Evolutionary conservation across 2,113 vertebrate species (phyloP), one percentile per base, ranked within the genome.

Genomic region (Platanista minor): DNA sequence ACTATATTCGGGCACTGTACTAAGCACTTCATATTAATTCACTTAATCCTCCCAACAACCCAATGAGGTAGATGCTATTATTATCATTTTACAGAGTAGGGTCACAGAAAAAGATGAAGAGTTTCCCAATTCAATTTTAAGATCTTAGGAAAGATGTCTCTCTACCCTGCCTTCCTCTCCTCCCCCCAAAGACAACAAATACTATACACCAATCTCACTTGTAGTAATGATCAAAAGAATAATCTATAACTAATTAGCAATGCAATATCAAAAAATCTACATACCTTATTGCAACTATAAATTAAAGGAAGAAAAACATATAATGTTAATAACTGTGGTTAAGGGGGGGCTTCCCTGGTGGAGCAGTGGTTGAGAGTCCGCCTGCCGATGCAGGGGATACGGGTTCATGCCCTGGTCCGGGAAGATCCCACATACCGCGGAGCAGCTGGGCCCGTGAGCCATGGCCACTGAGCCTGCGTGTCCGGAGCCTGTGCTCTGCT

Each of bases 41-140:
- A 74, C 66, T 84, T 91, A 78, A 74, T 62, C 57, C 11, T 62
- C n/a, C 64, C 52, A 91, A 54, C 8, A 91, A 61, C 20, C 33
- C 62, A 80, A 15, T 52, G 36, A 88, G 46, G 14, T 72, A 72
- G 6, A 83, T 87, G 23, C 18, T 92, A 62, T 77, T 75, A 86
- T 77, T 82, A 87, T 71, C 27, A 74, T 80, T 91, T 87, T 80
- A 97, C 5, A 88, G 39, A 83, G 77, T n/a, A 72, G 13, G 7
- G 62, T 64, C 64, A 93, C 10, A 90, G 33, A 54, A 84, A 87
- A 87, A 85, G 29, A 84, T 31, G 25, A 54, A 95, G 78, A 84
- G 7, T 31, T 80, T 96, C 61, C 81, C 67, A 84, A 72, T 88
- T 72, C 43, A 92, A 78, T 54, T 95, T 91, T 66, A 93, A 80